Evolutionary conservation across 2,888 invertebrate genomes (phyloP), one percentile per base, ranked within the genome.

Genomic region (Pantelozetes paolii): DNA sequence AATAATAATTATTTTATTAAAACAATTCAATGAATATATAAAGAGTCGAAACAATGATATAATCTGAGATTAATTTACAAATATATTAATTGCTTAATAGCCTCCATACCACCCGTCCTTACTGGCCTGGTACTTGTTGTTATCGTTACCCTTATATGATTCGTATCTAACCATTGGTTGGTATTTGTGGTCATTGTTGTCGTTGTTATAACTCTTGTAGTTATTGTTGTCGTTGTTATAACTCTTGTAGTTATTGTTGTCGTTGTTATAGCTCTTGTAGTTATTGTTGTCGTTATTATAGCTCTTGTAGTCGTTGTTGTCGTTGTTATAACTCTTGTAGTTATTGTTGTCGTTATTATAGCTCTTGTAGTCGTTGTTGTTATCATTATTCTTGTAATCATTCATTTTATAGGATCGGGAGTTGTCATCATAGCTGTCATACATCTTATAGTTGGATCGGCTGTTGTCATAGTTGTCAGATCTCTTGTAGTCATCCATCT

Each of bases 61-160:
- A 18, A 57, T 13, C 28, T 57, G 54, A 54, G 26, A 54, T 54
- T 45, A 45, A 50, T 50, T 50, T 57, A 57, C 30, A 57, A 57
- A 30, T 23, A 57, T 3, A 2, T 23, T 54, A 3, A 20, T 57
- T 9, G 28, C 6, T 32, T 32, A 62, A 62, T 62, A 62, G 32
- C 62, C 62, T 2, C 62, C 62, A 62, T 62, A 62, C 62, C 62
- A 62, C 32, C 62, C 62, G n/a, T 62, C 62, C 62, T 62, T 62
- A 26, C n/a, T 32, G 32, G 26, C 32, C 13, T 30, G 28, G 13
- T 57, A 26, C 26, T 57, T 57, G 11, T 2, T 11, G 23, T n/a
- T n/a, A n/a, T 57, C 57, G 30, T 57, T 11, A 11, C 23, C 23
- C 26, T 57, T 28, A n/a, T n/a, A n/a, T 15, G 28, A 2, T 13